Conservation (phyloP, 2,797 vertebrate species). For the Anableps anableps region DNA sequence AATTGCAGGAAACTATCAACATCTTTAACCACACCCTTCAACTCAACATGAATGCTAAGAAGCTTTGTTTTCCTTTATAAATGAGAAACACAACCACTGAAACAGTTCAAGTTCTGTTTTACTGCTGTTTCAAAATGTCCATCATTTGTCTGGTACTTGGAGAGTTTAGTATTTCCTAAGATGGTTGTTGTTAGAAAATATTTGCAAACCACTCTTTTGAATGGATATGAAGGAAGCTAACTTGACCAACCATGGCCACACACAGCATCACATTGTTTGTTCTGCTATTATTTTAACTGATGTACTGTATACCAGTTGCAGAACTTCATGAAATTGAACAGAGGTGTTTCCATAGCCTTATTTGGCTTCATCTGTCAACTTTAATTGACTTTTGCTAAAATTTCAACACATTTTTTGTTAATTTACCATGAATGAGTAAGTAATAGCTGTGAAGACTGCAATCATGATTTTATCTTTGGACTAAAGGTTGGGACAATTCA, state of each 20-base stretch:
- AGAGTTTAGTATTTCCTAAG: background rate
- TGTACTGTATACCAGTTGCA: background rate
- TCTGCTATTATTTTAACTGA: background rate
- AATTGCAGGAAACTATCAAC: background rate
- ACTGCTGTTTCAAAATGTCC: background rate
- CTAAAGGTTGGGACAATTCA: background rate
- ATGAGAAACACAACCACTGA: background rate
- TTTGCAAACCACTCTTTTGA: background rate
- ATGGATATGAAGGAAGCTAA: background rate
- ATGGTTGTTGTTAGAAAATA: background rate
- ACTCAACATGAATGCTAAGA: background rate
- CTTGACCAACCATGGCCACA: background rate
- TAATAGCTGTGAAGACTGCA: background rate
- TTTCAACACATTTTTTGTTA: background rate
- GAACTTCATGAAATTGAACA: background rate
- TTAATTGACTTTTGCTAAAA: background rate
- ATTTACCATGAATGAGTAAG: background rate
- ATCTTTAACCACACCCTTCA: background rate
- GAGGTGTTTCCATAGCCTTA: background rate
- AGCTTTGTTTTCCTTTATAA: background rate
- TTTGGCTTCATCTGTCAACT: background rate
- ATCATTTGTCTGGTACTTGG: background rate
- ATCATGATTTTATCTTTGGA: background rate
- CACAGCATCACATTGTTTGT: background rate
- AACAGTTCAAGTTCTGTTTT: background rate